These are phyloP conservation scores for Melipona bicolor DNA, from an alignment of 2,888 invertebrate species.

Conservation along the genomic window DNA sequence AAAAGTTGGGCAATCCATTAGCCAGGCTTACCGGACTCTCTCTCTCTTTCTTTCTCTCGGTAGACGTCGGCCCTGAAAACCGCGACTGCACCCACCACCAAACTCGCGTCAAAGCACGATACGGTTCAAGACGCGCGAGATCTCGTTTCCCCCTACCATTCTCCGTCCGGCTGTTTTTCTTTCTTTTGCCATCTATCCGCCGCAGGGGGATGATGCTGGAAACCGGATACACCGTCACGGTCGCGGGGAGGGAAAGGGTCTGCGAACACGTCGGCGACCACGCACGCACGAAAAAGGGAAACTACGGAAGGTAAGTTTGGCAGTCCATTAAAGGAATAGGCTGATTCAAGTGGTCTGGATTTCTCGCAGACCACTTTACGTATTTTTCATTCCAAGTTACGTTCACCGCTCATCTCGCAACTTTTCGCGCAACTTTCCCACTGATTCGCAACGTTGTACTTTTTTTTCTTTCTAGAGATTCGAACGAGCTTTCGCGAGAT, in stretches of 20 bases:
- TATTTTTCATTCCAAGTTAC: slow-evolving; percentile 34
- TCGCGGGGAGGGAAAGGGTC: not conserved
- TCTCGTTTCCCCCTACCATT: not conserved
- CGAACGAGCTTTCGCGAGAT: too few species aligned
- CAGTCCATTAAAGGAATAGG: slow-evolving; percentile 51
- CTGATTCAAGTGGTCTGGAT: not conserved
- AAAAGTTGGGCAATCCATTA: slow-evolving; percentile 70
- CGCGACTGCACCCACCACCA: slow-evolving; percentile 64
- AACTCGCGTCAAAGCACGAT: slow-evolving; percentile 79
- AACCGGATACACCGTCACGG: not conserved
- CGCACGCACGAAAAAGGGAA: not conserved
- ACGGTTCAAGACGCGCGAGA: slow-evolving; percentile 59
- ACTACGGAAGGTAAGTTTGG: slow-evolving; percentile 35
- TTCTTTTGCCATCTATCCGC: slow-evolving; percentile 7
- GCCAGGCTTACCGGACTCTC: slow-evolving; percentile 36
- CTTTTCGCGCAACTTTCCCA: too few species aligned
- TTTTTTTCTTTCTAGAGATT: too few species aligned
- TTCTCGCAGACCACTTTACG: slow-evolving; percentile 7
- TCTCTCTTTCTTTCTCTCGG: slow-evolving; percentile 11
- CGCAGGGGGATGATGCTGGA: too few species aligned
- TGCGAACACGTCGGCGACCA: not conserved
- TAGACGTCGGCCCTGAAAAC: slow-evolving; percentile 56
- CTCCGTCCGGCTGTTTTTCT: not conserved
- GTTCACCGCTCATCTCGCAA: not conserved
- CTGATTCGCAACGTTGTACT: too few species aligned